Conservation (phyloP, 30 jellyfish, hydroid and myxozoan species). For the Aurelia aurita complex sp. Pacific region DNA sequence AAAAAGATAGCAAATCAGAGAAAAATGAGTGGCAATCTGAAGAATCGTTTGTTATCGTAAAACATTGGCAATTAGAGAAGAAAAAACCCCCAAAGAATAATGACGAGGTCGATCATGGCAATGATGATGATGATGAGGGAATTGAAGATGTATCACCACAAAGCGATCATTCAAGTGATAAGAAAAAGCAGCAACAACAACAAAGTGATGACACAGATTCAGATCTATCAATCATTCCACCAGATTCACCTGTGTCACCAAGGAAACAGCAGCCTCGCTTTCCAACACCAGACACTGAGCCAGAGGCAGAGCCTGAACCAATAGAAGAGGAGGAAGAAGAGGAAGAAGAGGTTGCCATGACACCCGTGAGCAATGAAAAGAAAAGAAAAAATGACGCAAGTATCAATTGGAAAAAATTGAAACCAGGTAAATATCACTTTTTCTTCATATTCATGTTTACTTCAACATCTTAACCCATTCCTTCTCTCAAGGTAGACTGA, state of each 20-base stretch:
- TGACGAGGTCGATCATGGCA: not conserved
- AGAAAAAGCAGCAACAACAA: not conserved
- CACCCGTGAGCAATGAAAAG: not conserved
- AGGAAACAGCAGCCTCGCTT: not conserved
- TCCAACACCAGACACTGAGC: slow-evolving; percentile 62
- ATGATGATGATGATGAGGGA: slow-evolving; percentile 6
- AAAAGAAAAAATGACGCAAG: not conserved
- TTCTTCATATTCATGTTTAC: not conserved
- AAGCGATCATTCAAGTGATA: slow-evolving; percentile 31
- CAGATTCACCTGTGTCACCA: slow-evolving; percentile 14
- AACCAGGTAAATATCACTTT: slow-evolving; percentile 10
- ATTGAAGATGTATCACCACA: slow-evolving; percentile 26
- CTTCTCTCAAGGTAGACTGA: too few species aligned
- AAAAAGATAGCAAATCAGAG: not conserved
- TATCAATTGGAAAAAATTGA: slow-evolving; percentile 4
- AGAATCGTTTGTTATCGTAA: slow-evolving; percentile 45
- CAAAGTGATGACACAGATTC: slow-evolving; percentile 34
- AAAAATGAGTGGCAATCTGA: slow-evolving; percentile 23
- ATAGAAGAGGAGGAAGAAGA: not conserved
- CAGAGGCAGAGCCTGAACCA: slow-evolving; percentile 21
- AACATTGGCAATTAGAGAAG: slow-evolving; percentile 31
- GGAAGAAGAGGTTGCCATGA: not conserved
- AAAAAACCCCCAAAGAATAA: too few species aligned
- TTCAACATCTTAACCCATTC: too few species aligned
- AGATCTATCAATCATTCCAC: slow-evolving; percentile 15